These are phyloP conservation scores for Narcine bancroftii DNA, from an alignment of 2,113 vertebrate genomes.

Conservation along the genomic window DNA sequence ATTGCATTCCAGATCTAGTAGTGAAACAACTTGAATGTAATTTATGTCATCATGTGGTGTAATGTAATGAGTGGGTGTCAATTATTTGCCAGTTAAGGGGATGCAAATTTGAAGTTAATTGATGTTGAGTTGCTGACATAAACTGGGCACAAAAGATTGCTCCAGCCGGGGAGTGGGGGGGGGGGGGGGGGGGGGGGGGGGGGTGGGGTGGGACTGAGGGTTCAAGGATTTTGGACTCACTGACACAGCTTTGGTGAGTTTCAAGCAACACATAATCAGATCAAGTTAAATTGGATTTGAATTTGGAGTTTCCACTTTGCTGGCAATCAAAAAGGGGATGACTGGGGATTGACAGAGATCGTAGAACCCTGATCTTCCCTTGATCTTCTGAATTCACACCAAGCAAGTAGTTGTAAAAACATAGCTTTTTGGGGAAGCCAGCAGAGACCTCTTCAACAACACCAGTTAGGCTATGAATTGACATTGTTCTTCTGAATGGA, in stretches of 20 bases:
- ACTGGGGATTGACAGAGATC: neutral
- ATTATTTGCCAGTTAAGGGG: neutral
- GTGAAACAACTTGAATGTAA: neutral
- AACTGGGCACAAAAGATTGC: neutral
- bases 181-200: too few relatives aligned
- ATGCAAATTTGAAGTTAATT: neutral
- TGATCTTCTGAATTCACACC: neutral
- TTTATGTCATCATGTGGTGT: neutral
- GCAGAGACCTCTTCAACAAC: neutral
- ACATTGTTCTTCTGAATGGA: neutral
- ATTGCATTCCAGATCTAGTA: neutral
- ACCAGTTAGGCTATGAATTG: neutral
- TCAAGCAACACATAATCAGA: neutral
- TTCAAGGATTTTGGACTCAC: neutral
- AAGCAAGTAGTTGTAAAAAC: neutral
- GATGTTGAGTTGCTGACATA: too few relatives aligned
- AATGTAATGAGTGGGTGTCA: neutral
- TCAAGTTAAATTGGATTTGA: neutral
- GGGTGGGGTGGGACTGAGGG: too few relatives aligned
- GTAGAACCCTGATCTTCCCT: neutral
- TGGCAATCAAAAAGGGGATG: neutral
- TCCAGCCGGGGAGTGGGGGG: neutral
- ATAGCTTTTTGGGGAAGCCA: neutral
- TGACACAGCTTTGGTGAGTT: neutral
- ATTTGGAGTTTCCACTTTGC: neutral